Conservation (phyloP, 2,888 invertebrate species). For the Trichogramma evanescens region DNA sequence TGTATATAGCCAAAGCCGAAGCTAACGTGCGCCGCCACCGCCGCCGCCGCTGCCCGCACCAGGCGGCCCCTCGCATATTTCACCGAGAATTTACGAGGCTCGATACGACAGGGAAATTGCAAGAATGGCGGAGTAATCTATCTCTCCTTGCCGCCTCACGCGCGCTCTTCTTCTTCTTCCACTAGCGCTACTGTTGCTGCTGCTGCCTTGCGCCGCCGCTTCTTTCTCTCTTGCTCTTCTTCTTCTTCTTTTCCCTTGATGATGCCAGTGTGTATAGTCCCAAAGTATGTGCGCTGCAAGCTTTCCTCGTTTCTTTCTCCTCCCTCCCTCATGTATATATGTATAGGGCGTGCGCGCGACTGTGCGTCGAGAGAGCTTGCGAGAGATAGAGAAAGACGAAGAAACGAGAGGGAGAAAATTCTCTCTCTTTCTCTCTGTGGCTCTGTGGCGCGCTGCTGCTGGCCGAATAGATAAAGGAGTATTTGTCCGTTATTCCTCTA, state of each 20-base stretch:
- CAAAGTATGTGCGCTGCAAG: no score
- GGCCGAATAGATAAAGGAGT: conserved; percentile 21
- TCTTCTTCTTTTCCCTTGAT: conserved; percentile 1
- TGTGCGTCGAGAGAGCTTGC: not conserved
- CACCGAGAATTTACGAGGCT: conserved; percentile 79
- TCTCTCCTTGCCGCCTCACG: conserved; percentile 53
- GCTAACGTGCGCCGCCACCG: not conserved
- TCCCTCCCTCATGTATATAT: not conserved
- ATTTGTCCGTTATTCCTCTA: conserved; percentile 16
- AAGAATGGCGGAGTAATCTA: conserved; percentile 88
- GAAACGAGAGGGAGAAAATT: conserved; percentile 30
- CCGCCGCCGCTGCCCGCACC: conserved; percentile 47
- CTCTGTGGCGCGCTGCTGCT: conserved; percentile 11
- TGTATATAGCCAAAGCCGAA: not conserved
- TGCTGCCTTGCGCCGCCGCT: conserved; percentile 27
- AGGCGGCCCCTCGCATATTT: conserved; percentile 63
- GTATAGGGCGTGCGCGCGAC: not conserved
- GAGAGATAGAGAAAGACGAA: conserved; percentile 9
- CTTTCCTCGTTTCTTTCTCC: not conserved
- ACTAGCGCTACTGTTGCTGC: conserved; percentile 31
- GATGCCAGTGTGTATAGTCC: no score
- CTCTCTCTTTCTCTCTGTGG: conserved; percentile 25
- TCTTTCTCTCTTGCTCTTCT: conserved; percentile 20
- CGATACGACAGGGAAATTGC: conserved; percentile 91
- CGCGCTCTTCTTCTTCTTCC: conserved; percentile 40